Evolutionary conservation across 2,888 invertebrate genomes (phyloP).

Genomic region (Junonia oenone): DNA sequence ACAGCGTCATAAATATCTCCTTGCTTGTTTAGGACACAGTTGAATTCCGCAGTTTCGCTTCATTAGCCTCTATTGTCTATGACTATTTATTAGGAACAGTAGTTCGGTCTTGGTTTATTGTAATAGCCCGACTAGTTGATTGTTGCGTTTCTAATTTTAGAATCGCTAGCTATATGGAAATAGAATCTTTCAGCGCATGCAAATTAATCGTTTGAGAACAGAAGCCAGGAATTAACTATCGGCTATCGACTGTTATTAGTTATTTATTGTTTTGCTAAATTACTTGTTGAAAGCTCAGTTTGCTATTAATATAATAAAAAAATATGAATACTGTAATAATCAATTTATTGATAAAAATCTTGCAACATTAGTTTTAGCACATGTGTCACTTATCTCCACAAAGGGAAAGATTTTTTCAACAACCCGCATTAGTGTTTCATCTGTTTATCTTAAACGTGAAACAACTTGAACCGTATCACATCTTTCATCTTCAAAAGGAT

Average conservation of each 20-base stretch:
- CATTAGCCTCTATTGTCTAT: slow-evolving; percentile 41
- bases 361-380: neutral
- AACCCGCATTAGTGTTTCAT: neutral
- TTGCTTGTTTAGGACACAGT: slow-evolving; percentile 9
- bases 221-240: neutral
- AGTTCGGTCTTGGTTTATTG: slow-evolving; percentile 34
- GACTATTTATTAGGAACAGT: slow-evolving; percentile 36
- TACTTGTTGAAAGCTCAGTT: neutral
- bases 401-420: neutral
- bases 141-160: slow-evolving; percentile 29
- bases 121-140: slow-evolving; percentile 17
- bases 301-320: neutral
- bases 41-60: slow-evolving; percentile 27
- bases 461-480: slow-evolving; percentile 1
- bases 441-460: slow-evolving; percentile 10
- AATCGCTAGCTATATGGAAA: slow-evolving; percentile 18
- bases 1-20: slow-evolving; percentile 14
- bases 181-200: slow-evolving; percentile 14
- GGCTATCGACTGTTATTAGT: neutral
- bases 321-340: neutral
- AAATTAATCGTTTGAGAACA: slow-evolving; percentile 7
- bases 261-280: neutral
- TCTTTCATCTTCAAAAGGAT: neutral
- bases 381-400: neutral
- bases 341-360: neutral